phyloP scores from a whole-genome alignment of 2,797 vertebrate species.

The Toxotes lorentzi region DNA sequence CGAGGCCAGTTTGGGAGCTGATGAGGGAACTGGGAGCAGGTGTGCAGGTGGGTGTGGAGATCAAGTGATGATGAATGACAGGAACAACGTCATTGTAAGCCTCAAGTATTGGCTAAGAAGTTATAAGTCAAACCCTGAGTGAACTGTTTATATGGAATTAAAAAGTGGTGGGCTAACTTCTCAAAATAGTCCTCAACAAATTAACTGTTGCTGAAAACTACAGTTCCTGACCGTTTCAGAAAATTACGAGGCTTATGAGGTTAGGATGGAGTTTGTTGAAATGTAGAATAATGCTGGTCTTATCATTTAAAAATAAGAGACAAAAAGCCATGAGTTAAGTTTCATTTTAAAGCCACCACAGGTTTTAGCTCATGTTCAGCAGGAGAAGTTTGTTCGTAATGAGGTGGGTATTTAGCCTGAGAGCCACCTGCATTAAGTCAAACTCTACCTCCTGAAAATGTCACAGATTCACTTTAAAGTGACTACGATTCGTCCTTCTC shows the following conservation, averaged over 20 bases:
- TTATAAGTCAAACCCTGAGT: too few relatives aligned
- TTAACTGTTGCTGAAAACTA: background rate
- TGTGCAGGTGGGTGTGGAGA: background rate
- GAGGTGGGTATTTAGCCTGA: background rate
- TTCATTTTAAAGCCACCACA: background rate
- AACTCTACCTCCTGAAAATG: background rate
- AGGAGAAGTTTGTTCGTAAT: background rate
- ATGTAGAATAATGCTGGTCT: too few relatives aligned
- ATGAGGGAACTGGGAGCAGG: conserved; percentile 5
- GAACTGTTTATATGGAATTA: too few relatives aligned
- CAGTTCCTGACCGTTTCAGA: too few relatives aligned
- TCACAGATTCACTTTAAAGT: conserved; percentile 21
- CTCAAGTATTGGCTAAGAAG: background rate
- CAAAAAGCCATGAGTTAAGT: background rate
- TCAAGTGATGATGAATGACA: background rate
- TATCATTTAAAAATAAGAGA: too few relatives aligned
- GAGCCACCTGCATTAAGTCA: background rate
- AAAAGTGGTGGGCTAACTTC: too few relatives aligned
- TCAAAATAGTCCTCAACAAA: background rate
- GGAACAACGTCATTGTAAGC: too few relatives aligned
- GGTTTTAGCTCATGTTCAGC: conserved; percentile 1
- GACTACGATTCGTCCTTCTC: background rate
- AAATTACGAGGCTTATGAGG: too few relatives aligned
- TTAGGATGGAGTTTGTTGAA: too few relatives aligned
- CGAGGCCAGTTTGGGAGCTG: background rate